phyloP scores from a whole-genome alignment of 2,888 invertebrate genomes.

The Temnothorax ravouxi region DNA sequence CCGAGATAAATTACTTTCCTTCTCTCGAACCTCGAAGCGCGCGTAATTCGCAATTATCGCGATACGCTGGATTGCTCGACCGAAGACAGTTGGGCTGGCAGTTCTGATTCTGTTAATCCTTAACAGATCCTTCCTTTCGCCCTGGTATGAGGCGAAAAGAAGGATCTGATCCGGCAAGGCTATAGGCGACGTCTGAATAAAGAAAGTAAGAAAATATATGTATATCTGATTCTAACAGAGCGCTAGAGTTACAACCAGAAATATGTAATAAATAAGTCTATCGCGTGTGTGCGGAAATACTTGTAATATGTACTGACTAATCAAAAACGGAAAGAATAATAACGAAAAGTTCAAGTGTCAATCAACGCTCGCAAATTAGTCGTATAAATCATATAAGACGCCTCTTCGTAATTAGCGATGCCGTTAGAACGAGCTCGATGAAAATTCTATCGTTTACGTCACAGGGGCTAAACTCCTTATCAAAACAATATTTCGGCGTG shows the following conservation, averaged over 20 bases:
- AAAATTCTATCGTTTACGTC: background rate
- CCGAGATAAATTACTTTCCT: slow-evolving; percentile 58
- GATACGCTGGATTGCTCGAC: slow-evolving; percentile 45
- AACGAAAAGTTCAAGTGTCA: slow-evolving; percentile 32
- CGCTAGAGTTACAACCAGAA: background rate
- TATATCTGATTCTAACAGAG: slow-evolving; percentile 5
- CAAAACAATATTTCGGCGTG: background rate
- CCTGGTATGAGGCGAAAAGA: slow-evolving; percentile 19
- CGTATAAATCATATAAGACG: background rate
- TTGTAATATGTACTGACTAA: slow-evolving; percentile 58
- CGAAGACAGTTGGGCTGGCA: slow-evolving; percentile 54
- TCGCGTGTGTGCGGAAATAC: slow-evolving; percentile 56
- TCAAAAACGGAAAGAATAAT: slow-evolving; percentile 40
- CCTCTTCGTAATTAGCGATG: background rate
- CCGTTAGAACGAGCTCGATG: background rate
- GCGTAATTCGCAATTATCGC: slow-evolving; percentile 58
- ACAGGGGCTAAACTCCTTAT: background rate
- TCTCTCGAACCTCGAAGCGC: slow-evolving; percentile 50
- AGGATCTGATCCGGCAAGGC: slow-evolving; percentile 9
- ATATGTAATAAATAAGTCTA: slow-evolving; percentile 63
- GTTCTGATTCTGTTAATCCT: slow-evolving; percentile 56
- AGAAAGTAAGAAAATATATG: slow-evolving; percentile 5
- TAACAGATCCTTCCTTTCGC: slow-evolving; percentile 33
- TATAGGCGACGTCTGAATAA: slow-evolving; percentile 14
- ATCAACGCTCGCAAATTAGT: slow-evolving; percentile 3